Evolutionary conservation across 2,888 invertebrate species (phyloP).

Genomic region (Platycheirus rosarum): DNA sequence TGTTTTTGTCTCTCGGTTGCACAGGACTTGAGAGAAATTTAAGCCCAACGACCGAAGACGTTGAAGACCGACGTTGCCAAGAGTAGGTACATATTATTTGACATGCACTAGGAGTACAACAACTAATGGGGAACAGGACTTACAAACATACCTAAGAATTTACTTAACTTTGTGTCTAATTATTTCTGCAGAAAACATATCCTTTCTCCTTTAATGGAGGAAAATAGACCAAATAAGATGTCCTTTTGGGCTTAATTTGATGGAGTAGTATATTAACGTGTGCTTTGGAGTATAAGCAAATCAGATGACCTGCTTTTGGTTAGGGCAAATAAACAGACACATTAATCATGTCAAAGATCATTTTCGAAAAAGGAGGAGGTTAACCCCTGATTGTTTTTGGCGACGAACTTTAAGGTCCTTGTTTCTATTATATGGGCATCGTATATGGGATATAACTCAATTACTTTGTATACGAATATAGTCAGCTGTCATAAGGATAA

Average conservation of each 20-base stretch:
- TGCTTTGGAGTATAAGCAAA: slow-evolving; percentile 22
- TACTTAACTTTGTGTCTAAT: slow-evolving; percentile 16
- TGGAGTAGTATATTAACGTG: slow-evolving; percentile 34
- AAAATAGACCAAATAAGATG: slow-evolving; percentile 22
- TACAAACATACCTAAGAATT: not conserved
- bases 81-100: slow-evolving; percentile 5
- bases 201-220: slow-evolving; percentile 18
- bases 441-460: slow-evolving; percentile 26
- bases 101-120: not conserved
- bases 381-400: slow-evolving; percentile 1
- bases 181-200: slow-evolving; percentile 28
- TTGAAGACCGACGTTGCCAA: not conserved
- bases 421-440: slow-evolving; percentile 27
- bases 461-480: slow-evolving; percentile 30
- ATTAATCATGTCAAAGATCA: slow-evolving; percentile 55
- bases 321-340: slow-evolving; percentile 44
- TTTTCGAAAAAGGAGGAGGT: not conserved
- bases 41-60: too few species aligned
- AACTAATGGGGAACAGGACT: not conserved
- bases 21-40: slow-evolving; percentile 2
- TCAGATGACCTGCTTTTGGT: slow-evolving; percentile 30
- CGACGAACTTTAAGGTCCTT: slow-evolving; percentile 8
- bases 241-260: slow-evolving; percentile 31
- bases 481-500: slow-evolving; percentile 52
- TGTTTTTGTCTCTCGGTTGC: slow-evolving; percentile 1